phyloP scores from a whole-genome alignment of 23 tunicate genomes.

The Diplosoma virens region DNA sequence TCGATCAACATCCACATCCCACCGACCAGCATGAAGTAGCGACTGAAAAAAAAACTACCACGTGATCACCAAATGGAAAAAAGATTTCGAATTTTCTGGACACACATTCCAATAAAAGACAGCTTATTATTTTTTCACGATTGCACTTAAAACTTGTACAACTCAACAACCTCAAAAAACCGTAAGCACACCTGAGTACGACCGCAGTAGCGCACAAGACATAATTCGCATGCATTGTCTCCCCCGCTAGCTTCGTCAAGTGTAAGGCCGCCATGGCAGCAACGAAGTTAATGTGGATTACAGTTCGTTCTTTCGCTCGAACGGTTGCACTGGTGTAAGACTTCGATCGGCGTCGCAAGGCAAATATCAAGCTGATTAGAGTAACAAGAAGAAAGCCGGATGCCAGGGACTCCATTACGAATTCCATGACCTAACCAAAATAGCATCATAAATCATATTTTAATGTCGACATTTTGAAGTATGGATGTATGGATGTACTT shows the following conservation, averaged over 20 bases:
- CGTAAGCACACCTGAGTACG: constrained; percentile 49
- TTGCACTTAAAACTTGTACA: no score
- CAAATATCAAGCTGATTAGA: constrained; percentile 34
- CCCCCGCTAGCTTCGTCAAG: constrained; percentile 51
- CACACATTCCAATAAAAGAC: no score
- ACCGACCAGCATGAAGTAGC: constrained; percentile 80
- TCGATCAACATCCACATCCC: constrained; percentile 94
- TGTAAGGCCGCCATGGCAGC: constrained; percentile 61
- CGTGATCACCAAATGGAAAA: neutral
- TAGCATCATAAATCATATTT: no score
- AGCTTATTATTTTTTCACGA: no score
- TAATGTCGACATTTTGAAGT: no score
- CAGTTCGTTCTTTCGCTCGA: constrained; percentile 53
- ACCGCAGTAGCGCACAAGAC: constrained; percentile 34
- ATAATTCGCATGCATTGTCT: constrained; percentile 26
- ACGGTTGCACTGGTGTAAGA: constrained; percentile 33
- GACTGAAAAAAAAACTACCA: constrained; percentile 49
- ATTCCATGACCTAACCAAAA: constrained; percentile 62
- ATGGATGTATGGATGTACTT: no score
- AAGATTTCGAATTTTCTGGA: no score
- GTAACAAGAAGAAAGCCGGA: constrained; percentile 50
- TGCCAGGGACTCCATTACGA: constrained; percentile 72
- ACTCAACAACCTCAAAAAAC: no score
- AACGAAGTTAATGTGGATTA: constrained; percentile 66
- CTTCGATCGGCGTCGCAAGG: constrained; percentile 58